Evolutionary conservation across 2,113 vertebrate genomes (phyloP), one percentile per base, ranked within the genome.

Genomic region (Pachyramphus minor): DNA sequence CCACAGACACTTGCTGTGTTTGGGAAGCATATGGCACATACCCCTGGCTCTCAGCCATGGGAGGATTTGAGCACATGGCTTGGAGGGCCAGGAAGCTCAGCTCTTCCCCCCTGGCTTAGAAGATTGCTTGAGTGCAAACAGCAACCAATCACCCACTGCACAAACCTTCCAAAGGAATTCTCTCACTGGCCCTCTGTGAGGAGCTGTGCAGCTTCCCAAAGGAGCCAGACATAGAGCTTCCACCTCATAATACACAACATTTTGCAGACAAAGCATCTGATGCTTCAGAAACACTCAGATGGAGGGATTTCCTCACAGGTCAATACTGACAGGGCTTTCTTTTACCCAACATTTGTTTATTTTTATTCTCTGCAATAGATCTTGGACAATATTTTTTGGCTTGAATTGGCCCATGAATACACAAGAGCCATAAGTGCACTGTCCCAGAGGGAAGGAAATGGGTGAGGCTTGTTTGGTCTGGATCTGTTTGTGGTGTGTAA

Each of bases 401-500:
- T 82, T 75, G 47, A 79, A 59, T 8, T 50, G 14, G 67, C 6
- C 44, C 33, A 59, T 12, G 62, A 81, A 89, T 35, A 75, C 2
- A 0, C 27, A 53, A 93, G 72, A 55, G 63, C 89, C 85, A 8
- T 44, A 80, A 87, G n/a, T 33, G 39, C 60, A 22, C 49, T 41
- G 56, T 89, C 66, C 59, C 50, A 6, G 22, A 11, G 67, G 62
- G 90, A 81, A 64, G 59, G 60, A 85, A 96, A 92, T 4, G 75
- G 79, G 80, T 62, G 83, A 95, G 89, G 71, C 14, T 84, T 83
- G 62, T 95, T 95, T 92, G 93, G 92, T 85, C 93, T 95, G 89
- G 92, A 89, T 74, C 60, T 82, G 67, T 44, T 69, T 39, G 72
- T 68, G 63, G 60, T 37, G 69, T 80, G 62, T 69, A 37, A 71